Conservation (phyloP, 1,140 invertebrate genomes). For the Anoplolepis gracilipes region DNA sequence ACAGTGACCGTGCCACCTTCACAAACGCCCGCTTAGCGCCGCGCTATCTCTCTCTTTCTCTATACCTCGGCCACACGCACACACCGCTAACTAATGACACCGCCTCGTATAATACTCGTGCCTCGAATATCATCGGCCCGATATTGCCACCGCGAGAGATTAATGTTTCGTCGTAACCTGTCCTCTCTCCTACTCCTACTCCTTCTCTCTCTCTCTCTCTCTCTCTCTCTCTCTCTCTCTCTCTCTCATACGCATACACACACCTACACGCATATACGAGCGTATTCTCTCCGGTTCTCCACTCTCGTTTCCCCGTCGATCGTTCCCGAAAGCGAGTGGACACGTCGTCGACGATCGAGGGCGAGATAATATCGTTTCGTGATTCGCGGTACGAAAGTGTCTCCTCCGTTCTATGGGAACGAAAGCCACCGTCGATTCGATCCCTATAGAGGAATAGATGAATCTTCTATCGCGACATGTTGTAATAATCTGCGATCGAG, state of each 20-base stretch:
- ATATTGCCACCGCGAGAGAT: conserved; percentile 83
- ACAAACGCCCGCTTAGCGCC: conserved; percentile 70
- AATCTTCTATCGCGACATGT: neutral
- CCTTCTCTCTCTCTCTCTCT: neutral
- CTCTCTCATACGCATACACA: neutral
- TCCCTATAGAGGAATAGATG: conserved; percentile 15
- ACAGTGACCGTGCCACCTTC: conserved; percentile 27
- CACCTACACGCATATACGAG: no score
- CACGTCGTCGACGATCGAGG: conserved; percentile 48
- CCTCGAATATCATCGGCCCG: conserved; percentile 83
- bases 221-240: neutral
- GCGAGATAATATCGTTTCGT: conserved; percentile 57
- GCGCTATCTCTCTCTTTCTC: conserved; percentile 17
- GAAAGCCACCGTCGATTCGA: conserved; percentile 2
- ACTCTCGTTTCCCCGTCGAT: conserved; percentile 1
- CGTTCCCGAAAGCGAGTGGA: conserved; percentile 22
- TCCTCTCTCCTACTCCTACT: conserved; percentile 9
- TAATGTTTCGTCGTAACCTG: conserved; percentile 77
- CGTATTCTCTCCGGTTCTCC: no score
- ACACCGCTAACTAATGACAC: conserved; percentile 74
- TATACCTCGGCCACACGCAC: conserved; percentile 65
- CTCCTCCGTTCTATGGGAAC: neutral
- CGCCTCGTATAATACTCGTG: conserved; percentile 81
- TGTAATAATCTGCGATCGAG: neutral
- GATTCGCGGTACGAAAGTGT: conserved; percentile 21